phyloP scores from a whole-genome alignment of 2,113 vertebrate genomes.

The Lepisosteus oculatus region DNA sequence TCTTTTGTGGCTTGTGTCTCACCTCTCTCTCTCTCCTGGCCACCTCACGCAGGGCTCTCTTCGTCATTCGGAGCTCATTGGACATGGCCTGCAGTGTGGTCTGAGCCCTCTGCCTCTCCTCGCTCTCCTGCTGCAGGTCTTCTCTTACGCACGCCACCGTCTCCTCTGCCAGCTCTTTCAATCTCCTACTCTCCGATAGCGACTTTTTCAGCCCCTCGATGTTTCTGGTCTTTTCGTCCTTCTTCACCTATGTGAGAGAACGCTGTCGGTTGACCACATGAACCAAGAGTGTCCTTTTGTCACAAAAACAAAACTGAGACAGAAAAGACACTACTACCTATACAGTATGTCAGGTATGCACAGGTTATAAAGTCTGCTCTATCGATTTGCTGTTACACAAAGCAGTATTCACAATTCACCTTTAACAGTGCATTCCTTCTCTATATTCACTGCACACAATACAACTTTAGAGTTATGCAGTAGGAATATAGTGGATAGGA shows the following conservation, averaged over 20 bases:
- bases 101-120: slow-evolving; percentile 22
- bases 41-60: slow-evolving; percentile 42
- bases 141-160: slow-evolving; percentile 48
- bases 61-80: slow-evolving; percentile 37
- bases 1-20: not conserved
- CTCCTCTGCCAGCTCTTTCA: slow-evolving; percentile 39
- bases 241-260: slow-evolving; percentile 6
- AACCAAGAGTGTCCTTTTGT: too few species aligned
- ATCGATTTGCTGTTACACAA: too few species aligned
- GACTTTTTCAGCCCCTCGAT: slow-evolving; percentile 35
- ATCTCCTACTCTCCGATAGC: slow-evolving; percentile 37
- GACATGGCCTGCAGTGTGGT: slow-evolving; percentile 18
- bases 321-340: too few species aligned
- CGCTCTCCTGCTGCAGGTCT: slow-evolving; percentile 30
- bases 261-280: not conserved
- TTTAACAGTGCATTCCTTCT: too few species aligned
- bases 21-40: slow-evolving; percentile 42
- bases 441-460: too few species aligned
- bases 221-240: slow-evolving; percentile 34
- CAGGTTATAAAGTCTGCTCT: too few species aligned
- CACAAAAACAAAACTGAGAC: too few species aligned
- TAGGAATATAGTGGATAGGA: not conserved
- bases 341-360: too few species aligned
- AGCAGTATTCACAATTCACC: too few species aligned
- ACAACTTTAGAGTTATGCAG: too few species aligned